phyloP scores from a whole-genome alignment of 1,140 invertebrate genomes.

The Caligus rogercresseyi region DNA sequence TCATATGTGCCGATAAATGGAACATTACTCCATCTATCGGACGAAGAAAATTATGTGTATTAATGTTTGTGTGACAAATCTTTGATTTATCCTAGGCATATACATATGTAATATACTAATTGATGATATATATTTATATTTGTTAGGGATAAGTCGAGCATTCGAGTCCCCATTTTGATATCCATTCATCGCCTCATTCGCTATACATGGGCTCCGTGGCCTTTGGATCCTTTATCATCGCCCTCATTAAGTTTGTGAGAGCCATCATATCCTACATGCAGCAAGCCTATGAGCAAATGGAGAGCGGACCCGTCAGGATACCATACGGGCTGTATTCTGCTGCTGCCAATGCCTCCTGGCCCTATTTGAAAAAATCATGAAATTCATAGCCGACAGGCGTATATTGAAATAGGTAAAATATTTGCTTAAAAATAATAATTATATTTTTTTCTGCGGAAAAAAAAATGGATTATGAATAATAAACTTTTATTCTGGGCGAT shows the following conservation, averaged over 20 bases:
- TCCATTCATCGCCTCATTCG: conserved; percentile 39
- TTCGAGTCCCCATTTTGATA: conserved; percentile 39
- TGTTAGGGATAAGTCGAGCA: conserved; percentile 42
- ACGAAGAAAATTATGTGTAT: neutral
- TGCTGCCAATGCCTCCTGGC: conserved; percentile 53
- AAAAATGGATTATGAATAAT: too few relatives aligned
- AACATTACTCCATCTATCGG: neutral
- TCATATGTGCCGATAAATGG: too few relatives aligned
- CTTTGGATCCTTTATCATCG: conserved; percentile 52
- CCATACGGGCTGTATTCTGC: conserved; percentile 26
- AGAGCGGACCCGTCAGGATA: neutral
- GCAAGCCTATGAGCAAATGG: conserved; percentile 19
- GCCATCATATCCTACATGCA: conserved; percentile 35
- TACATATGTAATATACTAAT: conserved; percentile 21
- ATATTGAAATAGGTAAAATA: conserved; percentile 50
- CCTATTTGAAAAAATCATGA: conserved; percentile 51
- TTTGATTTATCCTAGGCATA: neutral
- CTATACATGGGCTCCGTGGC: conserved; percentile 56
- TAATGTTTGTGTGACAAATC: neutral
- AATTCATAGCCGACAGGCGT: conserved; percentile 56
- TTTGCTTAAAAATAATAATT: conserved; percentile 19
- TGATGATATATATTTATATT: too few relatives aligned
- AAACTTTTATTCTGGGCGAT: too few relatives aligned
- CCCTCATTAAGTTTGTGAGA: conserved; percentile 46
- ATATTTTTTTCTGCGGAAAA: neutral